Evolutionary conservation across 2,797 vertebrate species (phyloP).

Genomic region (Podarcis siculus): DNA sequence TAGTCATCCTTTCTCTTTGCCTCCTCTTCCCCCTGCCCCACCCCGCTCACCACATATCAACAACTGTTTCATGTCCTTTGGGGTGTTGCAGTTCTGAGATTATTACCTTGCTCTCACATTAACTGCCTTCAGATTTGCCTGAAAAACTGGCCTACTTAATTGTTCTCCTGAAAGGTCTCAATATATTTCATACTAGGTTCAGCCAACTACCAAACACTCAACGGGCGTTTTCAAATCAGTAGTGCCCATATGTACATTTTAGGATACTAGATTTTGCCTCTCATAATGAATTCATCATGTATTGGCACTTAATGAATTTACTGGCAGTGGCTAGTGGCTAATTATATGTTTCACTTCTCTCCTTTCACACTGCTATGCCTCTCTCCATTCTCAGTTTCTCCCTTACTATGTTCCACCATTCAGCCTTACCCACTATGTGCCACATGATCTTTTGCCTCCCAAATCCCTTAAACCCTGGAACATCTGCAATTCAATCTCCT

Average conservation of each 20-base stretch:
- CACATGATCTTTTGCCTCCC: conserved; percentile 19
- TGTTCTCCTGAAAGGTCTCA: neutral
- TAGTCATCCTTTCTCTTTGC: neutral
- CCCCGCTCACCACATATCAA: neutral
- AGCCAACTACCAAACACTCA: neutral
- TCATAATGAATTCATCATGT: neutral
- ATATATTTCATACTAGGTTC: neutral
- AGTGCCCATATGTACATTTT: neutral
- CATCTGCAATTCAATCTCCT: conserved; percentile 33
- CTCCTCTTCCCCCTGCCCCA: neutral
- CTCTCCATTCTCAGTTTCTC: conserved; percentile 13
- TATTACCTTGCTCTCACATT: neutral
- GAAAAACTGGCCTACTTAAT: neutral
- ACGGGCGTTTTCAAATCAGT: neutral
- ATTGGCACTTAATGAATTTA: conserved; percentile 14
- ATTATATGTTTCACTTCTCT: conserved; percentile 4
- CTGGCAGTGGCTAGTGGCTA: neutral
- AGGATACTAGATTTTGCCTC: neutral
- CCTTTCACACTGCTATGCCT: neutral
- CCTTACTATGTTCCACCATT: neutral
- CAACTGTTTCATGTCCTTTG: neutral
- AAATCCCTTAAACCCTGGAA: conserved; percentile 35
- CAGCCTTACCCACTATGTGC: neutral
- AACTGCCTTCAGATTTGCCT: neutral
- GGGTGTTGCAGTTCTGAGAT: neutral